Evolutionary conservation across 2,113 vertebrate genomes (phyloP).

Genomic region (Crocuta crocuta): DNA sequence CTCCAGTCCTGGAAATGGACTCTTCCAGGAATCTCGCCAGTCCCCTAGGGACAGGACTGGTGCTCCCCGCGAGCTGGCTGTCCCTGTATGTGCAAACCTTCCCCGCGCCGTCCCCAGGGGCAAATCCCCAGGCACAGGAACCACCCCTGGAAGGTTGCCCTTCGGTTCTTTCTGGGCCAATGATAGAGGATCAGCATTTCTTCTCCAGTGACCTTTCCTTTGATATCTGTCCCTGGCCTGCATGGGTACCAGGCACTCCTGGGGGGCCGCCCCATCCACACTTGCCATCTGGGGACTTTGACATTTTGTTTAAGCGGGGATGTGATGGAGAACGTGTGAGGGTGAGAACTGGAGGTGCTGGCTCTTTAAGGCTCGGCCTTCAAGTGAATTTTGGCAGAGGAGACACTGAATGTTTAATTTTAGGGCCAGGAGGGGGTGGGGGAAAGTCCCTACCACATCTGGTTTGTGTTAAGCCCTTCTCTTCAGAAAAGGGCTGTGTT

Average conservation of each 20-base stretch:
- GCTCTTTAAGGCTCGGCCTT: conserved; percentile 83
- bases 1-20: background rate
- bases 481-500: conserved; percentile 82
- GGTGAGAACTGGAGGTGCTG: conserved; percentile 64
- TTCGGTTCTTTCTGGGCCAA: background rate
- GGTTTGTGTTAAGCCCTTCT: conserved; percentile 86
- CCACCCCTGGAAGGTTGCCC: background rate
- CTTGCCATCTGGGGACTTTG: conserved; percentile 43
- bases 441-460: conserved; percentile 85
- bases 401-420: conserved; percentile 85
- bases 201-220: background rate
- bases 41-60: background rate
- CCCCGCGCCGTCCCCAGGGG: rapidly evolving
- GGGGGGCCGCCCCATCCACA: background rate
- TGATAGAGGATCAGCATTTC: background rate
- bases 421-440: conserved; percentile 81
- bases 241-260: background rate
- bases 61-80: background rate
- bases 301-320: conserved; percentile 70
- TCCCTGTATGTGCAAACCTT: too few species aligned
- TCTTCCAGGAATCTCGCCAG: background rate
- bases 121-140: background rate
- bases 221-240: background rate
- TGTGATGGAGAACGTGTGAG: conserved; percentile 63
- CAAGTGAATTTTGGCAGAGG: conserved; percentile 80